Conservation (phyloP, 1,140 invertebrate genomes). For the Drosophila persimilis region DNA sequence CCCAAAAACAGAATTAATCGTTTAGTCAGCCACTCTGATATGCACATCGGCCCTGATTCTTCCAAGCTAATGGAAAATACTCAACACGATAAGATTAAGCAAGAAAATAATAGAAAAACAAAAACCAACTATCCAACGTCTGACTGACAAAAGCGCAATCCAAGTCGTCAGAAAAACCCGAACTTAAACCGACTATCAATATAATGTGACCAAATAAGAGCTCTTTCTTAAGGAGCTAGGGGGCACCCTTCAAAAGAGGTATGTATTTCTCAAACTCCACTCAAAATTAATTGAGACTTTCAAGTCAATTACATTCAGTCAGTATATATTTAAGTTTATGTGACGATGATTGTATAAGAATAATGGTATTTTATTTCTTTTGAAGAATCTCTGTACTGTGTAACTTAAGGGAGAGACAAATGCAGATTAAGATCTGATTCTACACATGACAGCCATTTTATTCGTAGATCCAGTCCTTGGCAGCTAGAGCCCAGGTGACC, state of each 20-base stretch:
- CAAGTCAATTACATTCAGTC: too few species aligned
- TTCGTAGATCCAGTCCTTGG: conserved; percentile 95
- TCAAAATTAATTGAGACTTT: too few species aligned
- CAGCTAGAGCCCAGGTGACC: conserved; percentile 90
- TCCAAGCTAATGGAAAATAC: conserved; percentile 22
- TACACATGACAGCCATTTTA: conserved; percentile 64
- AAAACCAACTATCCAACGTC: neutral
- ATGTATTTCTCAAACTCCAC: too few species aligned
- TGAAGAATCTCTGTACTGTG: conserved; percentile 51
- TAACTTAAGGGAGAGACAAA: conserved; percentile 40
- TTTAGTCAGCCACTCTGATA: conserved; percentile 16
- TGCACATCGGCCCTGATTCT: conserved; percentile 7
- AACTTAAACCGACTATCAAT: neutral
- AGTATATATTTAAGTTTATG: too few species aligned
- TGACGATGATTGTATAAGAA: conserved; percentile 14
- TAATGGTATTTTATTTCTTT: conserved; percentile 79
- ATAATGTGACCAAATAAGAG: neutral
- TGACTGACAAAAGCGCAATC: conserved; percentile 29
- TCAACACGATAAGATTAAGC: conserved; percentile 37
- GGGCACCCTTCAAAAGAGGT: too few species aligned
- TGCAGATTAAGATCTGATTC: neutral
- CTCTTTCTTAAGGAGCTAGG: too few species aligned
- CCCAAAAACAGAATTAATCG: conserved; percentile 14
- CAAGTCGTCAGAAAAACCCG: conserved; percentile 7
- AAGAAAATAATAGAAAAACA: conserved; percentile 3